Conservation (phyloP, 2,113 vertebrate species). For the Callaeas wilsoni region DNA sequence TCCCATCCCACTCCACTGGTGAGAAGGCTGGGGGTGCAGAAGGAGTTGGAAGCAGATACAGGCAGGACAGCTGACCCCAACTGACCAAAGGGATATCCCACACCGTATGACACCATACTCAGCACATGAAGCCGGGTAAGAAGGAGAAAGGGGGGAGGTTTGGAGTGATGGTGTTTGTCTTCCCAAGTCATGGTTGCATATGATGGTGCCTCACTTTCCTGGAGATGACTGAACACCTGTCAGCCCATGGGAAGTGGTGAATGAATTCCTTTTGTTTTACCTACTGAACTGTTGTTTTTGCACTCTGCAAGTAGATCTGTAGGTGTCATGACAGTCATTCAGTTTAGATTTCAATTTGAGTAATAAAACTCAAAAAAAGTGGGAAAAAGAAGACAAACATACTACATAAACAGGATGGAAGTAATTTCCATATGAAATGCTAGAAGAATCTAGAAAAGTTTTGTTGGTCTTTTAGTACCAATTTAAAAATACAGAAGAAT, state of each 20-base stretch:
- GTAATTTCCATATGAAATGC: neutral
- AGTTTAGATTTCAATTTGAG: neutral
- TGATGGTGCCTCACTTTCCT: neutral
- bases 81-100: neutral
- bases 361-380: neutral
- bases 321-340: neutral
- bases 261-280: neutral
- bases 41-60: fast-evolving
- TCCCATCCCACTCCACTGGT: fast-evolving
- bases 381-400: neutral
- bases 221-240: neutral
- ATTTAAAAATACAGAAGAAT: neutral
- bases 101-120: fast-evolving
- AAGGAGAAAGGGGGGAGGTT: neutral
- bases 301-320: neutral
- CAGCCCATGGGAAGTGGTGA: neutral
- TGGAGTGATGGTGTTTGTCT: neutral
- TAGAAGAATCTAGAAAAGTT: neutral
- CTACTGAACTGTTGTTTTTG: neutral
- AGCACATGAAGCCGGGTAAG: neutral
- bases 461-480: neutral
- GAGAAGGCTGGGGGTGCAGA: neutral
- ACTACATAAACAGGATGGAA: neutral
- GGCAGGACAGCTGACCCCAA: neutral
- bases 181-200: fast-evolving